A percentile compares a stretch with the other conserved stretches of the same genome.
phyloP scores from a whole-genome alignment of 2,797 vertebrate genomes.

The Labroides dimidiatus region DNA sequence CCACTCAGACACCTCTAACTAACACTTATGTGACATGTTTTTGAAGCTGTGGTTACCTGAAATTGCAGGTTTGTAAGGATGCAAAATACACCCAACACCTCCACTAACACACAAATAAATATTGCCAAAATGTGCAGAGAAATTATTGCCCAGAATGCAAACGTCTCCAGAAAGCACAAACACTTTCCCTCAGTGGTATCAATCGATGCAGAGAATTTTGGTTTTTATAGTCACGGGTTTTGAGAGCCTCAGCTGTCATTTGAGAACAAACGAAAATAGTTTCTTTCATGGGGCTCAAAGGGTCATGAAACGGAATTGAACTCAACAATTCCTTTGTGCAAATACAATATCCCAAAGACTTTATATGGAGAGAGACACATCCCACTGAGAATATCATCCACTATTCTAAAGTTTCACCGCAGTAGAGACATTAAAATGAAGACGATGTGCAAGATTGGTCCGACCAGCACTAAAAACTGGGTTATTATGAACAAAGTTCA shows the following conservation, averaged over 20 bases:
- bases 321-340: conserved; percentile 16
- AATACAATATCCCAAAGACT: conserved; percentile 18
- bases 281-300: conserved; percentile 37
- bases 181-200: not conserved
- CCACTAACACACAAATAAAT: not conserved
- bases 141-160: not conserved
- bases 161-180: not conserved
- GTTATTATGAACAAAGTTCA: not conserved
- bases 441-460: not conserved
- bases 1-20: not conserved
- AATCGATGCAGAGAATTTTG: not conserved
- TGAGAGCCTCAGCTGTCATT: conserved; percentile 22
- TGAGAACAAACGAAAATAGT: conserved; percentile 19
- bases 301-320: conserved; percentile 18
- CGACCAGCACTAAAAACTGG: not conserved
- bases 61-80: not conserved
- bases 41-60: not conserved
- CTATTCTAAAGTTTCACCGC: conserved; percentile 9
- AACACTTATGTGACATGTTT: not conserved
- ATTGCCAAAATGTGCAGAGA: not conserved
- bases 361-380: not conserved
- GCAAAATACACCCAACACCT: not conserved
- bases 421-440: conserved; percentile 19
- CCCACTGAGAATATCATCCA: not conserved
- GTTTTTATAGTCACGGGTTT: conserved; percentile 21